Percentiles rank a stretch among this genome's conserved stretches.
Evolutionary conservation across 2,888 invertebrate species (phyloP).

Genomic region (Drosophila mercatorum): DNA sequence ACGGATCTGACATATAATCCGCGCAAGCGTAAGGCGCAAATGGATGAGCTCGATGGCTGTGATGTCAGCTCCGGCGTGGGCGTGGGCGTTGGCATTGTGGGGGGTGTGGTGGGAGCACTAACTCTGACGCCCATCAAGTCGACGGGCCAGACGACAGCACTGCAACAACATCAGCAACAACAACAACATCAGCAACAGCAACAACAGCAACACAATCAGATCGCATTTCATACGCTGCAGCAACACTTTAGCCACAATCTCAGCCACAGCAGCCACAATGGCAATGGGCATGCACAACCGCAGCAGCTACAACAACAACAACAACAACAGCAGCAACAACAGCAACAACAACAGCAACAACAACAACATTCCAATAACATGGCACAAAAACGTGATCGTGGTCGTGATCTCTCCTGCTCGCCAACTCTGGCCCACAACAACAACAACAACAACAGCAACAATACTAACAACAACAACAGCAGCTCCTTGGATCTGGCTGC

Average conservation of each 20-base stretch:
- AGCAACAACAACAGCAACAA: constrained; percentile 41
- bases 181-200: constrained; percentile 44
- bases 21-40: constrained; percentile 67
- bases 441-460: constrained; percentile 29
- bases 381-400: constrained; percentile 78
- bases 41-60: constrained; percentile 59
- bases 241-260: constrained; percentile 72
- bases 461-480: constrained; percentile 30
- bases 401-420: constrained; percentile 76
- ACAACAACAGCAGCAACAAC: constrained; percentile 13
- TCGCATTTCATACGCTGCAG: constrained; percentile 73
- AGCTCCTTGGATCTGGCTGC: constrained; percentile 46
- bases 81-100: constrained; percentile 52
- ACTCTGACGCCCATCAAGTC: constrained; percentile 73
- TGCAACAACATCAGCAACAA: constrained; percentile 26
- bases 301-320: constrained; percentile 19
- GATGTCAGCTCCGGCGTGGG: constrained; percentile 32
- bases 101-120: constrained; percentile 67
- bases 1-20: constrained; percentile 74
- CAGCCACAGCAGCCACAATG: constrained; percentile 48
- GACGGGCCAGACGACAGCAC: constrained; percentile 17
- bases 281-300: constrained; percentile 61
- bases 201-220: constrained; percentile 64
- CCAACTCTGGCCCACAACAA: constrained; percentile 44
- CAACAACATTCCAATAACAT: constrained; percentile 80